A percentile compares a stretch with the other conserved stretches of the same genome.
Conservation (phyloP, 1,140 invertebrate genomes). For the Ylistrum balloti region DNA sequence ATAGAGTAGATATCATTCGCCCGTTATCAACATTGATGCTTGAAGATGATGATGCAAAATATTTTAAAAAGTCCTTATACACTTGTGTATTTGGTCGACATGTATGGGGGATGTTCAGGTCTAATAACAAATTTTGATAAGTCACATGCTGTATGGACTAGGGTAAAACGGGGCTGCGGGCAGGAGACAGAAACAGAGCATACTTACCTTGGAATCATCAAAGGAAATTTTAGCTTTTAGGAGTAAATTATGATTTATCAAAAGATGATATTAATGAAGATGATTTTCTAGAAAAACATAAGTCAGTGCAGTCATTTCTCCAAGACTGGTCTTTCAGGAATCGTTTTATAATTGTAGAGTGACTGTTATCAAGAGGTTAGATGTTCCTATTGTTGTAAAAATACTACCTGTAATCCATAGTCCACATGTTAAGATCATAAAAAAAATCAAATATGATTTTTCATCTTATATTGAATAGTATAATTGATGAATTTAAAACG, state of each 20-base stretch:
- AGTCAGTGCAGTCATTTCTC: slow-evolving; percentile 2
- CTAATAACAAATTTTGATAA: slow-evolving; percentile 52
- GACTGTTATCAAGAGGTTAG: slow-evolving; percentile 47
- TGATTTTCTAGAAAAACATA: background rate
- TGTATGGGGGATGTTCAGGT: slow-evolving; percentile 16
- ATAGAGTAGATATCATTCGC: too few relatives aligned
- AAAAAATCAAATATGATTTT: background rate
- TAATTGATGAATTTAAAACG: slow-evolving; percentile 33
- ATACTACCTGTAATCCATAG: slow-evolving; percentile 42
- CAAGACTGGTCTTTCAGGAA: slow-evolving; percentile 47
- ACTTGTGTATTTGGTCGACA: slow-evolving; percentile 21
- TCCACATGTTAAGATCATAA: background rate
- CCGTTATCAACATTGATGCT: slow-evolving; percentile 51
- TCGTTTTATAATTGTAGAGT: slow-evolving; percentile 46
- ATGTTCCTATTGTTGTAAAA: slow-evolving; percentile 41
- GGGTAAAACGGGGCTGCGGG: slow-evolving; percentile 50
- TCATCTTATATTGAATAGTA: slow-evolving; percentile 45
- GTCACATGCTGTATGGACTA: slow-evolving; percentile 53
- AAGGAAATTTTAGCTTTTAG: slow-evolving; percentile 38
- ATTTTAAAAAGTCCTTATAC: slow-evolving; percentile 30
- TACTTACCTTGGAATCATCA: slow-evolving; percentile 44
- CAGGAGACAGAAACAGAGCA: slow-evolving; percentile 11
- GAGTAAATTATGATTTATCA: slow-evolving; percentile 29
- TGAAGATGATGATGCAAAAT: slow-evolving; percentile 24
- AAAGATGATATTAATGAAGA: slow-evolving; percentile 6